These are phyloP conservation scores for Grallaria varia DNA, from an alignment of 2,113 vertebrate species.

Conservation along the genomic window DNA sequence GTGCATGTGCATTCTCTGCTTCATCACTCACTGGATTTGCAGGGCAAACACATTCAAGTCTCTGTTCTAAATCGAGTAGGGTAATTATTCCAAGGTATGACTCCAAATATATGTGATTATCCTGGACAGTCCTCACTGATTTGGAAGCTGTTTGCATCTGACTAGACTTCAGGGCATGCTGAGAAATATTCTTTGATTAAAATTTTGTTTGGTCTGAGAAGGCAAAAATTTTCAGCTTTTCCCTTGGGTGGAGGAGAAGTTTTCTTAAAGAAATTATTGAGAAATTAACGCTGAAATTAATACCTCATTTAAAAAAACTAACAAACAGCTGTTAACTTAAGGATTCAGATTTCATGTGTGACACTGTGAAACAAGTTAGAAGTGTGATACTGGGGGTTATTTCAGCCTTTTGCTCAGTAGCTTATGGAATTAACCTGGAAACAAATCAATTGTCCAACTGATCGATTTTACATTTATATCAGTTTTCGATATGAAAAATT, in stretches of 20 bases:
- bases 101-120: background rate
- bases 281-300: background rate
- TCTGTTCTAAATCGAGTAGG: background rate
- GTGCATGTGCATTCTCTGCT: background rate
- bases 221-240: background rate
- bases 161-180: background rate
- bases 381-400: background rate
- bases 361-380: background rate
- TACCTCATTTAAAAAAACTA: background rate
- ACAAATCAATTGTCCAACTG: background rate
- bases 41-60: background rate
- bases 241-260: rapidly evolving
- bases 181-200: background rate
- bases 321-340: background rate
- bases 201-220: background rate
- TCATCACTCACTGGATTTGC: background rate
- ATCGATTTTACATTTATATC: background rate
- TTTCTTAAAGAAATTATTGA: background rate
- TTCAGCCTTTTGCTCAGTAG: background rate
- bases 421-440: background rate
- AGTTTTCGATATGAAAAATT: background rate
- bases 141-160: background rate
- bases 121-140: background rate
- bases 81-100: background rate
- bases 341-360: background rate